These are phyloP conservation scores for Umimayanthus chanpuru DNA, from an alignment of 92 coral and sea anemone genomes.

Conservation along the genomic window DNA sequence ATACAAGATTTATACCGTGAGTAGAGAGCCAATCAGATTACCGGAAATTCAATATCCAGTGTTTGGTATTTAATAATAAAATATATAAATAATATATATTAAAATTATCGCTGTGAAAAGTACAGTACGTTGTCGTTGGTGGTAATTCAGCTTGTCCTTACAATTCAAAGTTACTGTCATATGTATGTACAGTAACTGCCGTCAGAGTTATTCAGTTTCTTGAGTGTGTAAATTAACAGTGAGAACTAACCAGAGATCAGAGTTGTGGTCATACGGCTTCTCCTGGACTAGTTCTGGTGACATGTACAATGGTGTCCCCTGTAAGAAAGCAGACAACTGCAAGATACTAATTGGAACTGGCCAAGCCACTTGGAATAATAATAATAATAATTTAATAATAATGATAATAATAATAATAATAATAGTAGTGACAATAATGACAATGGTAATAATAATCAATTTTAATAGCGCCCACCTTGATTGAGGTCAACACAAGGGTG, in stretches of 20 bases:
- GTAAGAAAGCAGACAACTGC: background rate
- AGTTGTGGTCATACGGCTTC: constrained; percentile 96
- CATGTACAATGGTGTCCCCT: constrained; percentile 99
- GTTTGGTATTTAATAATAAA: too few species aligned
- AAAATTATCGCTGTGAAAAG: too few species aligned
- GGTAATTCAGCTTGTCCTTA: background rate
- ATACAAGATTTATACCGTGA: too few species aligned
- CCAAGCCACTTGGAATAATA: background rate
- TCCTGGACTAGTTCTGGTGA: constrained; percentile 98
- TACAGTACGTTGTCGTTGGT: too few species aligned
- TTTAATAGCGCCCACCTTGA: constrained; percentile 66
- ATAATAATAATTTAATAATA: background rate
- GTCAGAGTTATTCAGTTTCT: too few species aligned
- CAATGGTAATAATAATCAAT: background rate
- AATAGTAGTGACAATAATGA: background rate
- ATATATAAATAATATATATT: too few species aligned
- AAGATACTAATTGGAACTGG: too few species aligned
- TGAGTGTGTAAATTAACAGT: too few species aligned
- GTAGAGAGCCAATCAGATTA: too few species aligned
- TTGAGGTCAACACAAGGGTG: constrained; percentile 96
- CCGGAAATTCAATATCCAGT: too few species aligned
- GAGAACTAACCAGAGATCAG: constrained; percentile 91
- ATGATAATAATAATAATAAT: background rate
- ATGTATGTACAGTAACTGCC: too few species aligned
- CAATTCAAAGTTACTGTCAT: background rate